Conservation (phyloP, 2,888 invertebrate species). For the Erannis defoliaria region DNA sequence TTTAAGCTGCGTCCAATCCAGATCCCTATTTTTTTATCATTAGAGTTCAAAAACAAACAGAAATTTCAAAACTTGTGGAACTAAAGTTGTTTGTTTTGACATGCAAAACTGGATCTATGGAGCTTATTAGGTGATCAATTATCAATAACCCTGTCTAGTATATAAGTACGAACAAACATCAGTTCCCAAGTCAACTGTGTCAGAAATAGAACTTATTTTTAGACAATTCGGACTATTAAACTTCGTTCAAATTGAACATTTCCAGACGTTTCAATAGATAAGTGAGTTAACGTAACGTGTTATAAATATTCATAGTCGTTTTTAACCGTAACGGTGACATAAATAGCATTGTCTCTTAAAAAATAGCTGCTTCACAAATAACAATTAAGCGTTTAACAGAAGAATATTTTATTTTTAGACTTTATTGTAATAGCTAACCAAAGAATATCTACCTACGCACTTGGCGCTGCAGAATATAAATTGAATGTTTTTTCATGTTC, state of each 20-base stretch:
- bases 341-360: slow-evolving; percentile 74
- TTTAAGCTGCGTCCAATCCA: too few species aligned
- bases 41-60: too few species aligned
- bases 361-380: slow-evolving; percentile 75
- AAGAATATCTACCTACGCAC: not conserved
- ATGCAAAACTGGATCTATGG: too few species aligned
- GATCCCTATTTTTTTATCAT: too few species aligned
- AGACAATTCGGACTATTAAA: slow-evolving; percentile 11
- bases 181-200: not conserved
- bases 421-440: slow-evolving; percentile 16
- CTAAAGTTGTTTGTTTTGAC: too few species aligned
- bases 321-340: slow-evolving; percentile 81
- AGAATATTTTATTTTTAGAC: slow-evolving; percentile 71
- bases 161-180: not conserved
- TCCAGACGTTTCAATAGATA: slow-evolving; percentile 21
- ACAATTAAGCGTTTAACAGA: slow-evolving; percentile 69
- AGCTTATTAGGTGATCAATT: too few species aligned
- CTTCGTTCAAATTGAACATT: slow-evolving; percentile 21
- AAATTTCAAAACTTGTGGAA: too few species aligned
- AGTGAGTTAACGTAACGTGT: slow-evolving; percentile 26
- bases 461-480: not conserved
- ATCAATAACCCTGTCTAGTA: too few species aligned
- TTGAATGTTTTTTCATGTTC: not conserved
- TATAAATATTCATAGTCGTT: slow-evolving; percentile 76
- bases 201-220: slow-evolving; percentile 23